Percentiles rank a stretch among this genome's conserved stretches.
Evolutionary conservation across 2,888 invertebrate species (phyloP).

Genomic region (Drosophila kokeensis): DNA sequence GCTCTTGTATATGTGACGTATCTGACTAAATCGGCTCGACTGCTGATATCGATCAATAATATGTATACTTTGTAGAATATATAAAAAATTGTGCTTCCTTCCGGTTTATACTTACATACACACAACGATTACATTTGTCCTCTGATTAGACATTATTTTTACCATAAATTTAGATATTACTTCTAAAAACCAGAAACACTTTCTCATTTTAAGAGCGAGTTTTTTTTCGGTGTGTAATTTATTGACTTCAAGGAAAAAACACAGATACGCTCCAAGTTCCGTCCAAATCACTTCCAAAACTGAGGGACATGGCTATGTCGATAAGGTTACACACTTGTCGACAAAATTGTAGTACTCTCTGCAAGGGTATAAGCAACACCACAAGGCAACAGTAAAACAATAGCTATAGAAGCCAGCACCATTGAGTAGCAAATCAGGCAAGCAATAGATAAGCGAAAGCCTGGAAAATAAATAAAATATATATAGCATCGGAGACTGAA

Average conservation of each 20-base stretch:
- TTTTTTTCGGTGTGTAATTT: background rate
- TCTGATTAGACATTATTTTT: no score
- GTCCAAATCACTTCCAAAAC: background rate
- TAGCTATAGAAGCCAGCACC: background rate
- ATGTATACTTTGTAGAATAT: background rate
- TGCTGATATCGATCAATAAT: background rate
- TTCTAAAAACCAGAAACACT: no score
- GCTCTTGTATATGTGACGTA: background rate
- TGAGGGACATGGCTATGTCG: no score
- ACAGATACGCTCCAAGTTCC: background rate
- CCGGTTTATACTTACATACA: no score
- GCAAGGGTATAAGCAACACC: conserved; percentile 16
- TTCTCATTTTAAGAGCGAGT: no score
- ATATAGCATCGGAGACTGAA: background rate
- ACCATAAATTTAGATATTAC: background rate
- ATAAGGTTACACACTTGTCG: no score
- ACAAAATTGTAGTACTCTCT: background rate
- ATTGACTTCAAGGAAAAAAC: background rate
- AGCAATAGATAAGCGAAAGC: conserved; percentile 45
- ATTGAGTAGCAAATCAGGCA: conserved; percentile 47
- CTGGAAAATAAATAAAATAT: conserved; percentile 1
- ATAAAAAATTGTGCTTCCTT: no score
- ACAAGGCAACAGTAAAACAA: conserved; percentile 58
- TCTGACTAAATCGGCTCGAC: background rate
- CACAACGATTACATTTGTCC: no score